phyloP scores from a whole-genome alignment of 1,140 invertebrate genomes.

The Penaeus japonicus region DNA sequence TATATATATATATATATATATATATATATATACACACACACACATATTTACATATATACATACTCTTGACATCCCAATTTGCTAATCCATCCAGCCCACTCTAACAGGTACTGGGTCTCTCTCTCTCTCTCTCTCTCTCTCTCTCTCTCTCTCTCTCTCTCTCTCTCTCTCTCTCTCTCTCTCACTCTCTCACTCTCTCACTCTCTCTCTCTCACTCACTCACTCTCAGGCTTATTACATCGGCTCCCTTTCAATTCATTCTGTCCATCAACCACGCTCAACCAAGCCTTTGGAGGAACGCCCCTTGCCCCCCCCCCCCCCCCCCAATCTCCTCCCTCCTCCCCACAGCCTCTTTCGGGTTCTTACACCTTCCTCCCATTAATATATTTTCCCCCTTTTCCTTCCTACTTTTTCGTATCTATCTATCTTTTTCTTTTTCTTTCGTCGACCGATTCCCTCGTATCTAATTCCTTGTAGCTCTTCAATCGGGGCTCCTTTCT shows the following conservation, averaged over 20 bases:
- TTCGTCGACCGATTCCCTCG: not conserved
- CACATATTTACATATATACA: no score
- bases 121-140: not conserved
- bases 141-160: not conserved
- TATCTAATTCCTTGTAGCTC: not conserved
- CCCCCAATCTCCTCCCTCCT: no score
- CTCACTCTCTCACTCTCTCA: not conserved
- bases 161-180: not conserved
- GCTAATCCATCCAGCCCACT: no score
- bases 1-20: not conserved
- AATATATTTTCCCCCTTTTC: not conserved
- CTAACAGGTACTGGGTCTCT: not conserved
- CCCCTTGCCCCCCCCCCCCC: no score
- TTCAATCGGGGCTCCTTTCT: not conserved
- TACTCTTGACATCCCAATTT: no score
- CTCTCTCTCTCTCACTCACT: not conserved
- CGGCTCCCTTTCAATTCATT: not conserved
- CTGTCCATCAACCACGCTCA: not conserved
- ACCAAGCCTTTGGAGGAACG: no score
- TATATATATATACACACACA: no score
- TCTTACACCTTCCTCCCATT: no score
- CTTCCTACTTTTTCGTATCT: not conserved
- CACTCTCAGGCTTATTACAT: not conserved
- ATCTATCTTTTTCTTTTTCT: not conserved
- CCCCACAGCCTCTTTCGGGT: no score